Conservation (phyloP, 1,140 invertebrate genomes). For the Stenopsyche tienmushanensis region DNA sequence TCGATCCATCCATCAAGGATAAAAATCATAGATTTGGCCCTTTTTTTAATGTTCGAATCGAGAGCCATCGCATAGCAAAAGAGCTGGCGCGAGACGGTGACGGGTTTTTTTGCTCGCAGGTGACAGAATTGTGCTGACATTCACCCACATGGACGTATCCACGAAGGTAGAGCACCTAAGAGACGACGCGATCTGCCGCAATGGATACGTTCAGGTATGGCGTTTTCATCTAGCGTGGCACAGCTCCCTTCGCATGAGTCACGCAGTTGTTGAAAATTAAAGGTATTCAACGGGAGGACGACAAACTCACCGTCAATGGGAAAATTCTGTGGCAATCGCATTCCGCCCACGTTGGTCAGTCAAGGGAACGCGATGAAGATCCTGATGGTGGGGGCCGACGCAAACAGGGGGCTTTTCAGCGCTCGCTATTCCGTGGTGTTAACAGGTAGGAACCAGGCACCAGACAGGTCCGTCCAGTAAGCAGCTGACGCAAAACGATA, state of each 20-base stretch:
- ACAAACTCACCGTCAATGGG: slow-evolving; percentile 57
- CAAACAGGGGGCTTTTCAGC: slow-evolving; percentile 54
- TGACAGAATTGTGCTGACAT: slow-evolving; percentile 60
- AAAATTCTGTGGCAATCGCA: slow-evolving; percentile 57
- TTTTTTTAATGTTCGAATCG: too few species aligned
- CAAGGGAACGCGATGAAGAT: slow-evolving; percentile 66
- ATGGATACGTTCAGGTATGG: not conserved
- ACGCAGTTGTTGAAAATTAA: slow-evolving; percentile 44
- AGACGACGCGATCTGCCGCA: not conserved
- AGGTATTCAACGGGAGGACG: slow-evolving; percentile 68
- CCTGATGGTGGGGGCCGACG: slow-evolving; percentile 45
- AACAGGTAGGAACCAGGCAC: slow-evolving; percentile 53
- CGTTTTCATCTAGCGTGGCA: not conserved
- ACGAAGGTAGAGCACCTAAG: not conserved
- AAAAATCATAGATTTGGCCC: too few species aligned
- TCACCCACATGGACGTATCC: slow-evolving; percentile 56
- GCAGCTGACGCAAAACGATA: not conserved
- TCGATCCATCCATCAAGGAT: too few species aligned
- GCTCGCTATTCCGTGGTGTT: slow-evolving; percentile 63
- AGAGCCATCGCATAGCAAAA: too few species aligned
- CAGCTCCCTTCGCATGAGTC: not conserved
- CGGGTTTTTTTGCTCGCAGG: slow-evolving; percentile 44
- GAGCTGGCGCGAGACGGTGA: not conserved
- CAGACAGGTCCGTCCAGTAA: not conserved
- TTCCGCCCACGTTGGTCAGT: slow-evolving; percentile 64